Evolutionary conservation across 2,113 vertebrate genomes (phyloP).

Genomic region (Girardinichthys multiradiatus): DNA sequence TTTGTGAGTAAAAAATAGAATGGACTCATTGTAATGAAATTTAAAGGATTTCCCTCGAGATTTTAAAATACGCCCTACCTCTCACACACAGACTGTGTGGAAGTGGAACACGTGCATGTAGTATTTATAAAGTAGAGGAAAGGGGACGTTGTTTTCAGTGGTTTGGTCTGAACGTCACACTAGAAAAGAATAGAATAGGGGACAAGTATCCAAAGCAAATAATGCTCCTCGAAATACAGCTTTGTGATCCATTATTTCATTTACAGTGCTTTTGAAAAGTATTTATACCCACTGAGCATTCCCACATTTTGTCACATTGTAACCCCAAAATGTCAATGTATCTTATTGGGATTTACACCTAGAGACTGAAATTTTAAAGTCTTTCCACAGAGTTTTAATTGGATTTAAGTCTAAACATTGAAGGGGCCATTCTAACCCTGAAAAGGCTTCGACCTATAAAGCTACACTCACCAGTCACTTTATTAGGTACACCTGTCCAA

Average conservation of each 20-base stretch:
- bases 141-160: slow-evolving; percentile 20
- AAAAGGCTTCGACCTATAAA: too few relatives aligned
- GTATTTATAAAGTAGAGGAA: slow-evolving; percentile 55
- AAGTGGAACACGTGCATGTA: slow-evolving; percentile 40
- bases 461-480: too few relatives aligned
- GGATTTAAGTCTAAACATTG: too few relatives aligned
- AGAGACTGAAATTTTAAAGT: too few relatives aligned
- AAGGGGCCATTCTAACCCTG: too few relatives aligned
- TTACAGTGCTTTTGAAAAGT: too few relatives aligned
- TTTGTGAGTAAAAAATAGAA: slow-evolving; percentile 53
- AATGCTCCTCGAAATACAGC: background rate
- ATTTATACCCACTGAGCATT: too few relatives aligned
- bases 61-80: slow-evolving; percentile 4
- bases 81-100: slow-evolving; percentile 11
- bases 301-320: too few relatives aligned
- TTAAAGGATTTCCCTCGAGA: slow-evolving; percentile 55
- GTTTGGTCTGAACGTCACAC: slow-evolving; percentile 21
- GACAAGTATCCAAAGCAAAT: background rate
- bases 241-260: background rate
- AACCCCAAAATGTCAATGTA: too few relatives aligned
- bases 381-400: too few relatives aligned
- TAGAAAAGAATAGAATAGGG: background rate
- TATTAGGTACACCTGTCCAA: too few relatives aligned
- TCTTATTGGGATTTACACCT: too few relatives aligned
- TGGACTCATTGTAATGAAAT: slow-evolving; percentile 52